Percentiles rank a stretch among this genome's conserved stretches.
Conservation (phyloP, 2,113 vertebrate genomes). For the Neolamprologus sp. region DNA sequence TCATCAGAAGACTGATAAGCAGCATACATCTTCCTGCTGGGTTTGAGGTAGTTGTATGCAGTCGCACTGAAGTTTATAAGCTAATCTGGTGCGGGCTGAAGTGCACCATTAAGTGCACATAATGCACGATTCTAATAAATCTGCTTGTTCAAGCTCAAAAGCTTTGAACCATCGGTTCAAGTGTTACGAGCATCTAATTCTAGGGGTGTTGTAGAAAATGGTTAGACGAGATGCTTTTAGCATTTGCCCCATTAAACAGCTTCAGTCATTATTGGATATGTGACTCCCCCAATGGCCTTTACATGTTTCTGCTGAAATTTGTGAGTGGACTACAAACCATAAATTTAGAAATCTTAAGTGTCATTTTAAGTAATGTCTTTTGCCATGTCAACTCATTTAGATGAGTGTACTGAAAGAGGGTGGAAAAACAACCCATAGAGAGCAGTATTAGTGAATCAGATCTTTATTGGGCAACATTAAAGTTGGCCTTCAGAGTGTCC, state of each 20-base stretch:
- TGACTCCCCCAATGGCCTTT: fast-evolving
- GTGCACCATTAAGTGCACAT: background rate
- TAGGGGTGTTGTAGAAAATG: background rate
- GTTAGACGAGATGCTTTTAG: background rate
- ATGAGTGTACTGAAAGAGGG: background rate
- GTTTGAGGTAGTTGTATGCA: background rate
- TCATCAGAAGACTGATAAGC: slow-evolving; percentile 13
- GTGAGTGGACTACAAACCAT: background rate
- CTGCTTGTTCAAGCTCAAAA: background rate
- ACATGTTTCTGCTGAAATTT: background rate
- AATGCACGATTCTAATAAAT: background rate
- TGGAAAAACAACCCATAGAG: background rate
- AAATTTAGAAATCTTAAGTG: background rate
- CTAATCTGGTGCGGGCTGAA: background rate
- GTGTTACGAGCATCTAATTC: background rate
- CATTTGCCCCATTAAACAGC: background rate
- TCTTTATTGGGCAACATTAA: background rate
- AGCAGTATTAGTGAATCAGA: background rate
- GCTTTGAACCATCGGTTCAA: background rate
- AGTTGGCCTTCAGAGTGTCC: background rate
- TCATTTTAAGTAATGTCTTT: background rate
- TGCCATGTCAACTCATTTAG: background rate
- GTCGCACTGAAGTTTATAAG: background rate
- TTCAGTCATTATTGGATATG: background rate
- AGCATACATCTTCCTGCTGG: background rate